Base-by-base conservation (phyloP, 2,113 vertebrate species). In the Zosterops borbonicus region DNA sequence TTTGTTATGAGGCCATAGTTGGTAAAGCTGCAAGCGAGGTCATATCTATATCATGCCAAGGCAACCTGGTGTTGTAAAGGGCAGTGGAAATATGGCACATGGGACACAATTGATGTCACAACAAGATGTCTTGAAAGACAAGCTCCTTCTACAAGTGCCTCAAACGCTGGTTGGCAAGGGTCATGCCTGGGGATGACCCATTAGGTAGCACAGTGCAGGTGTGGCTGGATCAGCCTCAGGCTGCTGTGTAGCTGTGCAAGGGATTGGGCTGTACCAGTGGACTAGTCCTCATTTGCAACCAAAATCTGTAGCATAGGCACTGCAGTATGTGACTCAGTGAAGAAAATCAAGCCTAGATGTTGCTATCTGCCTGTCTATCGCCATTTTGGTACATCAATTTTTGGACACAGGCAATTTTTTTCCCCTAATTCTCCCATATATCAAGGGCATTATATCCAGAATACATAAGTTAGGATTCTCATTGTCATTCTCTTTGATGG, bases 1-100 rank as follows among this genome's bases (percentile, higher is more conserved):
- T 74, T 62, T 18, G 5, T 60, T 67, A 10, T 13, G 23, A 60
- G 27, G 9, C 3, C 1, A n/a, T 12, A 33, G n/a, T 2, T 0
- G 2, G 31, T 42, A 74, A 41, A 3, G 5, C n/a, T 70, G 39
- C 15, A 55, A 78, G 29, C 0, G 0, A 87, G 29, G 17, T 49
- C 64, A 68, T 33, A 49, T 7, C 9, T 31, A 4, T 10, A 21
- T 44, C 25, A 22, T 1, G 2, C 5, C 5, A 71, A 79, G 31
- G 31, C 0, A 14, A 63, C 35, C 14, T 37, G 35, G 21, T 1
- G 0, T 33, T 70, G 18, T 55, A 22, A 2, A 6, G 14, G 16
- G 19, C 4, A 6, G 23, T 58, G n/a, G 82, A 46, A 79, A 53
- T 25, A 39, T 0, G 37, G 27, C 25, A 60, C 19, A 16, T 23